Evolutionary conservation across 2,888 invertebrate genomes (phyloP), one percentile per base, ranked within the genome.

Genomic region (Ectemnius cavifrons): DNA sequence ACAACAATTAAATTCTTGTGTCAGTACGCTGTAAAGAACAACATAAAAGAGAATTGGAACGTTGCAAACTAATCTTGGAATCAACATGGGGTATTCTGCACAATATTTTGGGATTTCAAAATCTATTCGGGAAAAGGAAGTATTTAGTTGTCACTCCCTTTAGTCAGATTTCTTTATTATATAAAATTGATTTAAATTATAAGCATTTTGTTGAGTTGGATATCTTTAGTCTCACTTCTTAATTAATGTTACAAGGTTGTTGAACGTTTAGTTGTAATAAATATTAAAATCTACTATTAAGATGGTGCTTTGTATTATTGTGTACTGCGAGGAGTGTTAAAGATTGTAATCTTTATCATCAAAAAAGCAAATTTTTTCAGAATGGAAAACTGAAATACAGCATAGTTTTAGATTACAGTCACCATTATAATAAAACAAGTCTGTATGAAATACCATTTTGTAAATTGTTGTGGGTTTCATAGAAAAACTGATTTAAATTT

Each of bases 181-280:
- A n/a, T 62, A 58, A 62, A 16, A 37, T 52, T 16, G 13, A 52
- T 52, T 14, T 52, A 52, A 52, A 52, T 70, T 67, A 57, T 4
- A 20, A 62, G 62, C 20, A 75, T 23, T 49, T 60, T 68, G 65
- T 68, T 71, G 28, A 45, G 56, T 74, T 56, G 46, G 58, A 57
- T 68, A 66, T 75, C 59, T 77, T 63, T 63, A 57, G 56, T 27
- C 66, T 61, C 65, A 73, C 47, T 73, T 49, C 56, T 66, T 61
- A 52, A 71, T 67, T 67, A 67, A 76, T 75, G 61, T 65, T 73
- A 74, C 68, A 63, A 27, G 56, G 56, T 23, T 75, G 66, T 75
- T 71, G 57, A 75, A 71, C 71, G 6, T 23, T 63, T 75, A 68
- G 46, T 67, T 52, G 28, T 75, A 75, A 75, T 76, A 76, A 75